phyloP scores from a whole-genome alignment of 2,113 vertebrate genomes.

The Loxodonta africana region DNA sequence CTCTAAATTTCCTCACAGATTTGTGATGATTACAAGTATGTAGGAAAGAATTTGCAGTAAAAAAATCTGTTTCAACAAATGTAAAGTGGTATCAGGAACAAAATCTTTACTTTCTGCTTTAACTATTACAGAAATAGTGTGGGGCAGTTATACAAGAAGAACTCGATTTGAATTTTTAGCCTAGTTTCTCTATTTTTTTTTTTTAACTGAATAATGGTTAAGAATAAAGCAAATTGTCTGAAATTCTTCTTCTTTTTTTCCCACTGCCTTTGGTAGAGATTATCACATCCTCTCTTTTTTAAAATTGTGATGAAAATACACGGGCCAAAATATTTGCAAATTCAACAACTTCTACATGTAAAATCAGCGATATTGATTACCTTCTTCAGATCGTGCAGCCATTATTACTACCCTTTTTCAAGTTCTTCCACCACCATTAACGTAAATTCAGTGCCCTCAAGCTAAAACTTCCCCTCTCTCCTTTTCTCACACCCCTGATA shows the following conservation, averaged over 20 bases:
- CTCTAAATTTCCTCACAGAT: background rate
- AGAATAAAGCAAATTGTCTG: background rate
- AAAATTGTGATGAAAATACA: no score
- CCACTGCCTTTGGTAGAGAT: no score
- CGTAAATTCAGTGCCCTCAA: background rate
- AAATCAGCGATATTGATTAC: background rate
- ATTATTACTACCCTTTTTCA: background rate
- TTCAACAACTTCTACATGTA: no score
- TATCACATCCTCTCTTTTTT: no score
- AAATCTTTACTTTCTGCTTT: background rate
- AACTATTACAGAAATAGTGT: background rate
- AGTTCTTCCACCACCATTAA: background rate
- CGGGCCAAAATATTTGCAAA: no score
- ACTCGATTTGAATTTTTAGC: background rate
- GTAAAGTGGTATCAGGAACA: background rate
- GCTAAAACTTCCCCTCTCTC: background rate
- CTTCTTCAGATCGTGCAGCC: background rate
- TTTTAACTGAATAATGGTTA: background rate
- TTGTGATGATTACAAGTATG: background rate
- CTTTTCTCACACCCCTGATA: background rate
- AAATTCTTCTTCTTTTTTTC: background rate
- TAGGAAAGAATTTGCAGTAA: background rate
- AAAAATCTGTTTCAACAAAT: background rate
- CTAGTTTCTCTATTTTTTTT: background rate
- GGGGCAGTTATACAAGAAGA: background rate